A percentile compares a stretch with the other conserved stretches of the same genome.
Conservation (phyloP, 2,888 invertebrate genomes). For the Eupithecia subfuscata region DNA sequence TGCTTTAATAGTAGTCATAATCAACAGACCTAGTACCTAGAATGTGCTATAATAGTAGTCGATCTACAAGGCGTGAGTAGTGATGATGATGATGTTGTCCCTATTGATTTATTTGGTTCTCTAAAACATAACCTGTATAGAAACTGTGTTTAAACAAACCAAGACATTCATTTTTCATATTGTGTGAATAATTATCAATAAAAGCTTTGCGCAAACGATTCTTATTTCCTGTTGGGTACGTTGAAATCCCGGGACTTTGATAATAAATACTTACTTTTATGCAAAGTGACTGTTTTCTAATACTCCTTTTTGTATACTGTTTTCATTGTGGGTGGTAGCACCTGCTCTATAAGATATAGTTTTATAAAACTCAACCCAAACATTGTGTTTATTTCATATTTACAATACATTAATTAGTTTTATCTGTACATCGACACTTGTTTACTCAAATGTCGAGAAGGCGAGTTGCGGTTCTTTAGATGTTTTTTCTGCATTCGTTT, state of each 20-base stretch:
- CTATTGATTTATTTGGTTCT: no score
- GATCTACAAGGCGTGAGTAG: no score
- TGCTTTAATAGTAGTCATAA: no score
- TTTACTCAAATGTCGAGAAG: slow-evolving; percentile 31
- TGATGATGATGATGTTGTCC: no score
- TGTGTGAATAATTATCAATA: neutral
- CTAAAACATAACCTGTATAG: no score
- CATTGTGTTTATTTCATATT: slow-evolving; percentile 55
- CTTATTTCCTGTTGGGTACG: neutral
- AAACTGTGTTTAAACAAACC: neutral
- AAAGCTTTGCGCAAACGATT: neutral
- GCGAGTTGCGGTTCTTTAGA: slow-evolving; percentile 46
- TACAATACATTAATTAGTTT: slow-evolving; percentile 61
- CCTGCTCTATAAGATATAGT: slow-evolving; percentile 48
- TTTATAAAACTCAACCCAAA: slow-evolving; percentile 48
- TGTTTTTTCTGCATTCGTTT: slow-evolving; percentile 7
- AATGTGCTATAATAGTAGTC: no score
- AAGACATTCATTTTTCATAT: neutral
- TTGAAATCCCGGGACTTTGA: neutral
- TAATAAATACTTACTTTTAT: neutral
- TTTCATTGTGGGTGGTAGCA: slow-evolving; percentile 41
- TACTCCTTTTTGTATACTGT: neutral
- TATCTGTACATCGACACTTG: slow-evolving; percentile 48
- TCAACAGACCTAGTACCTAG: no score
- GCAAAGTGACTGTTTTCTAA: neutral